A percentile compares a stretch with the other conserved stretches of the same genome.
Evolutionary conservation across 2,113 vertebrate genomes (phyloP).

Genomic region (Sander lucioperca): DNA sequence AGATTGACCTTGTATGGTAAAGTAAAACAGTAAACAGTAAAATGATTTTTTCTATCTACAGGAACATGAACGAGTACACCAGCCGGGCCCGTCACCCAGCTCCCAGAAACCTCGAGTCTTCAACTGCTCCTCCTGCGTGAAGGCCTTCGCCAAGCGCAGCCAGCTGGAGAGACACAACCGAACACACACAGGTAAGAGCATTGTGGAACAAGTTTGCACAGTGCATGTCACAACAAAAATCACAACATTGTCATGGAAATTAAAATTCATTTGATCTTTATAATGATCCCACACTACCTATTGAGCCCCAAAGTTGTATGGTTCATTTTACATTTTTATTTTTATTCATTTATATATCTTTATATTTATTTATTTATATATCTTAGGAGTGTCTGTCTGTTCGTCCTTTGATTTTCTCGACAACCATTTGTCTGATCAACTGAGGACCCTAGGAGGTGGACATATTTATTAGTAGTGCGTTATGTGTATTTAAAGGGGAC

Average conservation of each 20-base stretch:
- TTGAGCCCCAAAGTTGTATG: background rate
- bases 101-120: constrained; percentile 95
- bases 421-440: no score
- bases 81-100: constrained; percentile 92
- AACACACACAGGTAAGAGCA: constrained; percentile 93
- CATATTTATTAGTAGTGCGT: no score
- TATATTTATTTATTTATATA: no score
- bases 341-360: no score
- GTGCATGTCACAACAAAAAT: background rate
- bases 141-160: constrained; percentile 97
- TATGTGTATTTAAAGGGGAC: no score
- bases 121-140: constrained; percentile 92
- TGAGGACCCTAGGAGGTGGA: no score
- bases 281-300: no score
- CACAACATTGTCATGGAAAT: background rate
- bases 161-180: constrained; percentile 97
- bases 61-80: constrained; percentile 96
- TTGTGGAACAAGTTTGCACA: background rate
- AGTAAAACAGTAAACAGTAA: background rate
- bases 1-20: background rate
- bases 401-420: no score
- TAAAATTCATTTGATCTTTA: background rate
- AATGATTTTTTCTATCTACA: constrained; percentile 57
- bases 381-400: no score
- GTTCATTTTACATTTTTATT: background rate